phyloP scores from a whole-genome alignment of 2,113 vertebrate species.

The Ifrita kowaldi region DNA sequence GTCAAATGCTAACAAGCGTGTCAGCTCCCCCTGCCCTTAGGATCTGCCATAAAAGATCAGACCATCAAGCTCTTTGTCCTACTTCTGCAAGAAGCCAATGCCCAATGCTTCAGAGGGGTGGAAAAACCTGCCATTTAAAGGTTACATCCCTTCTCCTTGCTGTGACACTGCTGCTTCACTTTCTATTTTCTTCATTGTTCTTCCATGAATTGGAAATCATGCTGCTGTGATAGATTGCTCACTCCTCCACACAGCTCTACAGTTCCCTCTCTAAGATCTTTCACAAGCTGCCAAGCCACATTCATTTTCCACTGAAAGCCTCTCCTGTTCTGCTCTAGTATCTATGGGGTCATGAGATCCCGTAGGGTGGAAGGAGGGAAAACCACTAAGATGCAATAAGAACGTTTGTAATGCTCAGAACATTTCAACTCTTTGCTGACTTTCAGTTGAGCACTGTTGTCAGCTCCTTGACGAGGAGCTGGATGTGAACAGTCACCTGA shows the following conservation, averaged over 20 bases:
- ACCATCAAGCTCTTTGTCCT: background rate
- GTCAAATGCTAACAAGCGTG: background rate
- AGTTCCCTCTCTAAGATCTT: background rate
- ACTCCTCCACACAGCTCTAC: background rate
- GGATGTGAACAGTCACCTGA: background rate
- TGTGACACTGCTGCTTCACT: background rate
- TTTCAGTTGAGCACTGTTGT: background rate
- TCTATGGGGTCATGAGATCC: background rate
- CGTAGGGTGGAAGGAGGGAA: background rate
- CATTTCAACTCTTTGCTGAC: background rate
- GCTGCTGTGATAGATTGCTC: background rate
- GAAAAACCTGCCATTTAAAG: background rate
- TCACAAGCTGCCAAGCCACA: slow-evolving; percentile 14
- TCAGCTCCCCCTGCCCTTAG: background rate
- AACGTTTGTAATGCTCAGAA: background rate
- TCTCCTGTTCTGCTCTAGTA: background rate
- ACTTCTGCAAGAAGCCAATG: background rate
- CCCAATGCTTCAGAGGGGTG: background rate
- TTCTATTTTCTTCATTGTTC: background rate
- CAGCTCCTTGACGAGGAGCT: background rate
- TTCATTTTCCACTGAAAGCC: slow-evolving; percentile 4
- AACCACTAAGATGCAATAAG: background rate
- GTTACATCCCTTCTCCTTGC: background rate
- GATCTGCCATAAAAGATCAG: slow-evolving; percentile 36
- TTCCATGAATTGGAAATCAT: background rate